A percentile compares a stretch with the other conserved stretches of the same genome.
These are phyloP conservation scores for Corydoras sp. DNA, from an alignment of 2,113 vertebrate genomes.

Conservation along the genomic window DNA sequence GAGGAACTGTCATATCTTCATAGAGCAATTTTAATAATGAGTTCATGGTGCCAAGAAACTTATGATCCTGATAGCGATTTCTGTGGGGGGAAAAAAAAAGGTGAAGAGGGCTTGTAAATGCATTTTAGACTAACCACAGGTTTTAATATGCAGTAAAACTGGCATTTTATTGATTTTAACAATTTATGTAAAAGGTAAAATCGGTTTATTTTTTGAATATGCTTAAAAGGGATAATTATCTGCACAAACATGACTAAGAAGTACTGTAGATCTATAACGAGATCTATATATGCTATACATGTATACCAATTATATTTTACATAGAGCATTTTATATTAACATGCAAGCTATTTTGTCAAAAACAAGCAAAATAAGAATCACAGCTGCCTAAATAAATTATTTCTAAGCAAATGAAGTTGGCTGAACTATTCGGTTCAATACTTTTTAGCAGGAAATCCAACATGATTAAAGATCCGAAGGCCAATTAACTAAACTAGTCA, in stretches of 20 bases:
- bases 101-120: background rate
- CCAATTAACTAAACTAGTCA: background rate
- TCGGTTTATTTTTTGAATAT: background rate
- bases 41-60: constrained; percentile 68
- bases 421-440: background rate
- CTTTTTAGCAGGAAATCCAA: background rate
- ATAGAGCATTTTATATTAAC: no score
- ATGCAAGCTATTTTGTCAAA: no score
- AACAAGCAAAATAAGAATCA: no score
- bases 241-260: background rate
- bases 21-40: constrained; percentile 67
- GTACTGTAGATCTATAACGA: no score
- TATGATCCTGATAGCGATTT: constrained; percentile 73
- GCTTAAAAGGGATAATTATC: background rate
- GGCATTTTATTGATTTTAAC: no score
- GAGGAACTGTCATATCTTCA: constrained; percentile 28
- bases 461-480: background rate
- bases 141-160: no score
- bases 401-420: no score
- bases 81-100: constrained; percentile 58
- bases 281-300: no score
- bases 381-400: no score
- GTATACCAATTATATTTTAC: no score
- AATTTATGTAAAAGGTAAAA: background rate
- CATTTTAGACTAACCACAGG: no score